Percentiles rank a stretch among this genome's conserved stretches.
Evolutionary conservation across 2,797 vertebrate genomes (phyloP).

Genomic region (Adrianichthys oophorus): DNA sequence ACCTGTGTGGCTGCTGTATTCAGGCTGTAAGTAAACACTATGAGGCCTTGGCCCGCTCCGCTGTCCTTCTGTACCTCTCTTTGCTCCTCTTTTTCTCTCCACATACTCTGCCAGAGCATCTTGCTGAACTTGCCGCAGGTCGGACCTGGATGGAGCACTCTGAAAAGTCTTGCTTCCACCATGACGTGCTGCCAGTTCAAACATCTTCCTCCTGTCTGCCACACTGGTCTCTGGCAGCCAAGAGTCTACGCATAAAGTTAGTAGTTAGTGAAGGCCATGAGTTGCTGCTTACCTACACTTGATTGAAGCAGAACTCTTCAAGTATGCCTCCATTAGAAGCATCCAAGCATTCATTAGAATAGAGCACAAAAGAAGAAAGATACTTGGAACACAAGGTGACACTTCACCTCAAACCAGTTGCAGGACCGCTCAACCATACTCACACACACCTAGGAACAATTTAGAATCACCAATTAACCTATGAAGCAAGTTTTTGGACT

Average conservation of each 20-base stretch:
- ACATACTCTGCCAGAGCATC: constrained; percentile 88
- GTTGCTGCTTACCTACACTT: not conserved
- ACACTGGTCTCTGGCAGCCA: constrained; percentile 79
- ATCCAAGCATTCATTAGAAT: too few relatives aligned
- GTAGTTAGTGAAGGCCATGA: not conserved
- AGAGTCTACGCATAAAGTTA: not conserved
- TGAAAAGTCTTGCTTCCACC: constrained; percentile 25
- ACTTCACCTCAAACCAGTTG: too few relatives aligned
- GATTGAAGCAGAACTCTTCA: not conserved
- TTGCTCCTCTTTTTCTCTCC: constrained; percentile 84
- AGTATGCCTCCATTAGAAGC: not conserved
- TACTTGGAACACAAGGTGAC: too few relatives aligned
- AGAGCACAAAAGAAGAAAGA: too few relatives aligned
- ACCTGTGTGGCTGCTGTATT: constrained; percentile 42
- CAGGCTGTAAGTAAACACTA: constrained; percentile 74
- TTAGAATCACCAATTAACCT: too few relatives aligned
- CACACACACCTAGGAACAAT: too few relatives aligned
- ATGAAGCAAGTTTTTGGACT: too few relatives aligned
- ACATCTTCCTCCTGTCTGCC: constrained; percentile 87
- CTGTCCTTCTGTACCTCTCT: constrained; percentile 52
- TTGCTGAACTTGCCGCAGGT: constrained; percentile 90
- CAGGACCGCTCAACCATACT: too few relatives aligned
- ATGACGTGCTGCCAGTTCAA: constrained; percentile 80
- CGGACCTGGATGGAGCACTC: constrained; percentile 73
- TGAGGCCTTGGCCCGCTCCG: constrained; percentile 72